Evolutionary conservation across 1,140 invertebrate species (phyloP).

Genomic region (Drosophila sucinea): DNA sequence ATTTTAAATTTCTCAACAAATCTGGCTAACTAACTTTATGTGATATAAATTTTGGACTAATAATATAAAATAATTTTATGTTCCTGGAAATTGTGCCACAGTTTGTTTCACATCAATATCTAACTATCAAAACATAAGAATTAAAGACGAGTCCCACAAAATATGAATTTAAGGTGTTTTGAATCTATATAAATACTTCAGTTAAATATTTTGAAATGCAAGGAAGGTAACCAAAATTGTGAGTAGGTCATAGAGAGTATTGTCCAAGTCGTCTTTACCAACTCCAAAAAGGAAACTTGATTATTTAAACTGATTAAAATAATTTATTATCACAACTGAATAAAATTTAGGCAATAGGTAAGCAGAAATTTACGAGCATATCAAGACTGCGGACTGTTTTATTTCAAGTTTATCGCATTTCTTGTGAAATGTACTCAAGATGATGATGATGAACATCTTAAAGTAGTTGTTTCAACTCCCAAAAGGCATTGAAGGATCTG

Average conservation of each 20-base stretch:
- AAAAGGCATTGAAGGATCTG: not conserved
- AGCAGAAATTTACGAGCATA: not conserved
- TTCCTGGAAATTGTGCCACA: no score
- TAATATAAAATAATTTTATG: no score
- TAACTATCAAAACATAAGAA: no score
- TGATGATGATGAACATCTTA: not conserved
- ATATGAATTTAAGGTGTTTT: no score
- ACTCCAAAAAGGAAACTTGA: not conserved
- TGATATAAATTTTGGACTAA: no score
- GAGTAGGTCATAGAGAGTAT: not conserved
- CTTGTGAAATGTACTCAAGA: not conserved
- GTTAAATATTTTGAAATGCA: no score
- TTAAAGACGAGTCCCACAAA: no score
- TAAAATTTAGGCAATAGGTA: not conserved
- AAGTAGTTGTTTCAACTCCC: constrained; percentile 1
- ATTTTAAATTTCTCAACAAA: no score
- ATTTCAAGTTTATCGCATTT: not conserved
- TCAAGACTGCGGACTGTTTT: not conserved
- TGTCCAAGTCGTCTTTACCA: not conserved
- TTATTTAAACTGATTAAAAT: not conserved
- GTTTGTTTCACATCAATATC: no score
- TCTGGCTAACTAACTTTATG: no score
- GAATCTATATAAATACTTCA: no score
- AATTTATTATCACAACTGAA: not conserved
- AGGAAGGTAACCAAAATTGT: no score